These are phyloP conservation scores for Yponomeuta cagnagella DNA, from an alignment of 2,888 invertebrate genomes.

Conservation along the genomic window DNA sequence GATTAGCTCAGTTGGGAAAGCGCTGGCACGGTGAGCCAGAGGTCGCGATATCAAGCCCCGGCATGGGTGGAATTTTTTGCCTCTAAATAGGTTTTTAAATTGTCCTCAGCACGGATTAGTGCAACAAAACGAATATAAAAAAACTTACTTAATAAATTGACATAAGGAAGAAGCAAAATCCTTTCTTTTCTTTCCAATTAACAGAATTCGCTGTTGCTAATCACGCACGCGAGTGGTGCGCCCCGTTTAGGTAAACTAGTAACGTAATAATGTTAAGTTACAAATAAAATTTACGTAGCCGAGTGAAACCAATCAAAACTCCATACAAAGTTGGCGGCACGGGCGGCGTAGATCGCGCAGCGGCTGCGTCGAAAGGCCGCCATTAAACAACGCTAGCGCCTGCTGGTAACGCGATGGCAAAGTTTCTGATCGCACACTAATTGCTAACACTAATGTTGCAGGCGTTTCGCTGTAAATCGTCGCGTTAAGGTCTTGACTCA, in stretches of 20 bases:
- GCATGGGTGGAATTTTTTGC: too few species aligned
- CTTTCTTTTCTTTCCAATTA: not conserved
- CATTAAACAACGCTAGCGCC: conserved; percentile 31
- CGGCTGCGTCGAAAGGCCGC: conserved; percentile 16
- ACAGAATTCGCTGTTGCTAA: not conserved
- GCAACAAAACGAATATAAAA: too few species aligned
- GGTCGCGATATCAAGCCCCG: too few species aligned
- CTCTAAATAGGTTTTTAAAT: too few species aligned
- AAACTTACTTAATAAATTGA: too few species aligned
- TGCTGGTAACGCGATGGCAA: conserved; percentile 37
- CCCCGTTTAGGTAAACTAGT: not conserved
- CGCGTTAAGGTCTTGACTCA: conserved; percentile 22
- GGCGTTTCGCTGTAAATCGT: conserved; percentile 28
- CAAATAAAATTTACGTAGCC: conserved; percentile 7
- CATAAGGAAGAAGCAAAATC: not conserved
- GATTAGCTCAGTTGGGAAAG: too few species aligned
- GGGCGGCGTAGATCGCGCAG: conserved; percentile 11
- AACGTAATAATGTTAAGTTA: not conserved
- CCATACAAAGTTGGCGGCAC: conserved; percentile 13
- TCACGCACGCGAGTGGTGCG: not conserved
- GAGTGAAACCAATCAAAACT: conserved; percentile 12
- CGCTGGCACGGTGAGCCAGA: too few species aligned
- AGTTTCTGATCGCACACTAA: conserved; percentile 39
- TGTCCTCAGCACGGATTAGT: too few species aligned
- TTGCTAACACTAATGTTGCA: conserved; percentile 40